phyloP scores from a whole-genome alignment of 2,113 vertebrate genomes.

The Motacilla alba region DNA sequence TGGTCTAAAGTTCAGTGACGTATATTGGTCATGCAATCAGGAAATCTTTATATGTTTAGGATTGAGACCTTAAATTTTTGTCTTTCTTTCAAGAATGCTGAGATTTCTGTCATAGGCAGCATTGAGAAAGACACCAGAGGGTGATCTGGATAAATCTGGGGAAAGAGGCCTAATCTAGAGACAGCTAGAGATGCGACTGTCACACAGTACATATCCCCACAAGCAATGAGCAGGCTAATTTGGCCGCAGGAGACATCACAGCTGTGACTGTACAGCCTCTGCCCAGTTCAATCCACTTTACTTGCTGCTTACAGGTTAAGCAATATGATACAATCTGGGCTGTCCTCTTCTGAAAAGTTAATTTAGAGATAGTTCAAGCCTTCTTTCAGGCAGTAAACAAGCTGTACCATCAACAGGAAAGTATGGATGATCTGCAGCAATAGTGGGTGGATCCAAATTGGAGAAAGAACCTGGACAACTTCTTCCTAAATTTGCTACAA shows the following conservation, averaged over 20 bases:
- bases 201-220: neutral
- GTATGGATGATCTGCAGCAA: neutral
- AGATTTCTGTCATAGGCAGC: neutral
- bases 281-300: neutral
- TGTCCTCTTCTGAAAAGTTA: neutral
- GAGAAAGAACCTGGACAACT: neutral
- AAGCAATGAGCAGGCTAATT: neutral
- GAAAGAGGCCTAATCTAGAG: neutral
- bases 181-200: neutral
- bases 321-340: rapidly evolving
- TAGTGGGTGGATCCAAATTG: neutral
- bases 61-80: neutral
- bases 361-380: neutral
- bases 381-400: neutral
- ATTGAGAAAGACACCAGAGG: neutral
- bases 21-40: neutral
- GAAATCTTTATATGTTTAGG: neutral
- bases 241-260: neutral
- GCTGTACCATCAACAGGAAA: neutral
- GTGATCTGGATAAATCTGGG: neutral
- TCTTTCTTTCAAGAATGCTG: neutral
- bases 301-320: neutral
- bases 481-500: neutral
- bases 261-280: neutral
- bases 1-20: neutral